These are phyloP conservation scores for Craterocephalus amniculus DNA, from an alignment of 2,797 vertebrate species.

Conservation along the genomic window DNA sequence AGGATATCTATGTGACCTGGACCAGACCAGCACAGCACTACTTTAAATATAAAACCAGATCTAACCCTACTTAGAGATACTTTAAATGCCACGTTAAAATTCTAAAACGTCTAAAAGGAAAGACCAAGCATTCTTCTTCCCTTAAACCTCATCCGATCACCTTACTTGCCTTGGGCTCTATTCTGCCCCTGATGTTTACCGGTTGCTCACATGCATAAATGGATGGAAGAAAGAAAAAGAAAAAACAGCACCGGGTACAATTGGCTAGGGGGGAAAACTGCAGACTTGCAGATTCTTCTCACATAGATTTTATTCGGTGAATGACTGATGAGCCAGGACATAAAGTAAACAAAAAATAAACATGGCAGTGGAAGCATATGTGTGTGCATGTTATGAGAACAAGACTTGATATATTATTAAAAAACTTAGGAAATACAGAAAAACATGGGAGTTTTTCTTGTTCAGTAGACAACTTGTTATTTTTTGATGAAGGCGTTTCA, in stretches of 20 bases:
- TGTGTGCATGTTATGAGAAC: conserved; percentile 31
- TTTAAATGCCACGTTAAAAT: too few relatives aligned
- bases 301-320: conserved; percentile 74
- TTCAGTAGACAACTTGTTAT: conserved; percentile 62
- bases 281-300: conserved; percentile 78
- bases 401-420: conserved; percentile 74
- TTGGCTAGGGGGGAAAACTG: conserved; percentile 70
- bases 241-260: conserved; percentile 39
- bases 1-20: too few relatives aligned
- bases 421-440: conserved; percentile 45
- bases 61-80: too few relatives aligned
- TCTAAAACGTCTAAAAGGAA: too few relatives aligned
- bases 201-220: conserved; percentile 65
- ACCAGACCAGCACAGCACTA: too few relatives aligned
- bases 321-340: conserved; percentile 76
- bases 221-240: conserved; percentile 55
- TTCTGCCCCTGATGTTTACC: conserved; percentile 34
- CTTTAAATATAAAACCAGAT: too few relatives aligned
- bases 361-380: conserved; percentile 44
- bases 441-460: conserved; percentile 61
- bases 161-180: conserved; percentile 36
- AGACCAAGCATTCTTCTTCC: not conserved
- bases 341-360: conserved; percentile 57
- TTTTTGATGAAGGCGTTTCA: conserved; percentile 71
- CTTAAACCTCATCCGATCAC: conserved; percentile 1